Conservation (phyloP, 2,113 vertebrate species). For the Coregonus clupeaformis region DNA sequence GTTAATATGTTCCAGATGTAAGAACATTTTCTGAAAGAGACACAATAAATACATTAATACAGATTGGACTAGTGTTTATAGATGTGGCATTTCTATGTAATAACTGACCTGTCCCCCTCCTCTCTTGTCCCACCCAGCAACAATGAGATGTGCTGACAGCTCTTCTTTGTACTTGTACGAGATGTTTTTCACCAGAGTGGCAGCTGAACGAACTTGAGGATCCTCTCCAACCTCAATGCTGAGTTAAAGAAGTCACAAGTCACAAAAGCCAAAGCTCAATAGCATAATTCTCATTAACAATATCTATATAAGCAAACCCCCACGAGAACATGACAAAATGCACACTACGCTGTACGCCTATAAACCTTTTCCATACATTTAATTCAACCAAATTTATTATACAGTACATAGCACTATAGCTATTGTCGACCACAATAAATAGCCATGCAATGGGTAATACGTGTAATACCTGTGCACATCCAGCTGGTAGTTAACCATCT, state of each 20-base stretch:
- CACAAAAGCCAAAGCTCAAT: not conserved
- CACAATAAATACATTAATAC: no score
- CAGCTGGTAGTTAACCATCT: slow-evolving; percentile 82
- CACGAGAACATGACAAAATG: no score
- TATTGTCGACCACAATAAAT: no score
- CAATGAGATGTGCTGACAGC: slow-evolving; percentile 81
- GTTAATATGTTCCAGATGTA: no score
- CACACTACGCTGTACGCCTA: no score
- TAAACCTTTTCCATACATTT: no score
- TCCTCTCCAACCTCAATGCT: slow-evolving; percentile 78
- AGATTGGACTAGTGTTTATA: no score
- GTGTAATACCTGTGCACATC: slow-evolving; percentile 80
- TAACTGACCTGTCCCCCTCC: slow-evolving; percentile 78
- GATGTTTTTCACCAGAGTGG: slow-evolving; percentile 80
- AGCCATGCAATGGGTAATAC: slow-evolving; percentile 28
- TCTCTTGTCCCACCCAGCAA: slow-evolving; percentile 84
- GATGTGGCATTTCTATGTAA: no score
- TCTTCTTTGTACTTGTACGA: slow-evolving; percentile 88
- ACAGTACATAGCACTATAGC: no score
- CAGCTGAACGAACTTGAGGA: slow-evolving; percentile 80
- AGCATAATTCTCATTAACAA: not conserved
- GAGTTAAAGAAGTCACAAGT: not conserved
- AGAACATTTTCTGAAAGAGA: accelerated
- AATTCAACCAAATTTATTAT: no score
- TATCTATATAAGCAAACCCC: no score